Conservation (phyloP, 2,888 invertebrate genomes). For the Drosophila vallismaia region DNA sequence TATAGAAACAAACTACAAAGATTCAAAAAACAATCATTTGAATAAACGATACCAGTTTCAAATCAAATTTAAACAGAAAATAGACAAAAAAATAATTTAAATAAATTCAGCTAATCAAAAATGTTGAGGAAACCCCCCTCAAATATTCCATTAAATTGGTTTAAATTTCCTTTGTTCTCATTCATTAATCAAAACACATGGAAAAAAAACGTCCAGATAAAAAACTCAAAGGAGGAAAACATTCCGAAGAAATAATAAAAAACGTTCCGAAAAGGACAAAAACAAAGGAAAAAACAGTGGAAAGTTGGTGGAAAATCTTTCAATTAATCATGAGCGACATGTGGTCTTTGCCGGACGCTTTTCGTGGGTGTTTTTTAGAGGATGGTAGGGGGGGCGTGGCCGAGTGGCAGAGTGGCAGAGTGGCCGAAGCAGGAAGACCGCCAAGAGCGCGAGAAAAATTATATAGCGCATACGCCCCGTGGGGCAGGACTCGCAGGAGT, state of each 20-base stretch:
- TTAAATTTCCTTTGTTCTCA: slow-evolving; percentile 51
- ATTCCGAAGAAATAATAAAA: slow-evolving; percentile 36
- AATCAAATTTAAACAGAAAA: no score
- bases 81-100: no score
- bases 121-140: neutral
- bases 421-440: slow-evolving; percentile 42
- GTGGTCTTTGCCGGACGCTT: slow-evolving; percentile 57
- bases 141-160: slow-evolving; percentile 45
- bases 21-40: no score
- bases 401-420: neutral
- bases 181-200: slow-evolving; percentile 68
- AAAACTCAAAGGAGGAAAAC: slow-evolving; percentile 4
- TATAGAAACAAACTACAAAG: no score
- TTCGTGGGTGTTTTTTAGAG: neutral
- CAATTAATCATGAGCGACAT: slow-evolving; percentile 77
- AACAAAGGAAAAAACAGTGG: slow-evolving; percentile 44
- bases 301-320: slow-evolving; percentile 67
- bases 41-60: no score
- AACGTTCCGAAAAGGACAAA: slow-evolving; percentile 21
- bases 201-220: slow-evolving; percentile 1
- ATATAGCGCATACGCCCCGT: slow-evolving; percentile 70
- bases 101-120: neutral
- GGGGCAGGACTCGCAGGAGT: slow-evolving; percentile 12
- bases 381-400: slow-evolving; percentile 14
- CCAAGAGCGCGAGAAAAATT: slow-evolving; percentile 73